Conservation (phyloP, 2,888 invertebrate genomes). For the Biston stratarius region DNA sequence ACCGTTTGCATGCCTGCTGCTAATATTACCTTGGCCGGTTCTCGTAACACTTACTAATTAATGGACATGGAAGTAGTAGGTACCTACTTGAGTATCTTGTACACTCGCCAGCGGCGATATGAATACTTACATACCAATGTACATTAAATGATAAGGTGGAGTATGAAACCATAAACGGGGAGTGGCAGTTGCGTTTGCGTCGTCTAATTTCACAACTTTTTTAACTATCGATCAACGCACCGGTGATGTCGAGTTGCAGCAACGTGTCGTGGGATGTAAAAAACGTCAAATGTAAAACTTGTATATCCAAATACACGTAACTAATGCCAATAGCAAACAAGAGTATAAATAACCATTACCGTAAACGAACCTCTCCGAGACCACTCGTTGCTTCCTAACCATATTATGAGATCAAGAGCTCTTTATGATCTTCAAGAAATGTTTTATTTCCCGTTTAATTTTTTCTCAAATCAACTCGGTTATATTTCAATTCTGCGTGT, state of each 20-base stretch:
- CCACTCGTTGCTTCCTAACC: conserved; percentile 34
- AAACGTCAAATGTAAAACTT: conserved; percentile 31
- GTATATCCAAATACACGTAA: conserved; percentile 29
- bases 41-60: conserved; percentile 63
- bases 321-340: conserved; percentile 36
- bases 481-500: conserved; percentile 66
- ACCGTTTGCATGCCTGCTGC: conserved; percentile 28
- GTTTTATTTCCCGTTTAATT: conserved; percentile 50
- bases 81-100: conserved; percentile 5
- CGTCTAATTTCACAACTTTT: conserved; percentile 27
- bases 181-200: conserved; percentile 29
- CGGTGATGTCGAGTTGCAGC: conserved; percentile 14
- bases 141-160: conserved; percentile 30
- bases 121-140: conserved; percentile 28
- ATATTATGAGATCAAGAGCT: conserved; percentile 39
- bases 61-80: conserved; percentile 48
- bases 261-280: conserved; percentile 23
- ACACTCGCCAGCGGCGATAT: conserved; percentile 28
- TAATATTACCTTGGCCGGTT: conserved; percentile 51
- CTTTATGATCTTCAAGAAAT: conserved; percentile 38
- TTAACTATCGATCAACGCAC: conserved; percentile 9
- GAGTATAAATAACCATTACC: conserved; percentile 33
- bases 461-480: conserved; percentile 51
- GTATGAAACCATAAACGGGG: conserved; percentile 23
- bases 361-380: conserved; percentile 35